Base-by-base conservation (phyloP, 2,113 vertebrate genomes). In the Agapornis roseicollis region DNA sequence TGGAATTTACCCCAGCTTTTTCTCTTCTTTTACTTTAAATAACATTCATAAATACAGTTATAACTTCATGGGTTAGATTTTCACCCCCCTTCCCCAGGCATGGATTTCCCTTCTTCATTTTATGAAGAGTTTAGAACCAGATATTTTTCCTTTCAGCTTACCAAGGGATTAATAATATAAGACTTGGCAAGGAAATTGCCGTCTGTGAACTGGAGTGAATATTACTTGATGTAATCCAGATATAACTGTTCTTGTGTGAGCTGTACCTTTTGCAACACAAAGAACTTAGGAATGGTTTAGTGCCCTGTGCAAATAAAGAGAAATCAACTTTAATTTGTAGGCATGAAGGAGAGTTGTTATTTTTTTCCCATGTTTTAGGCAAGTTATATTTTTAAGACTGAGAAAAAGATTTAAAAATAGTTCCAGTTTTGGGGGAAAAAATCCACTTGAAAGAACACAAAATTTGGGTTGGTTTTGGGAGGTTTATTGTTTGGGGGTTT, bases 151-250 rank as follows among this genome's bases (percentile, higher is more conserved):
- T 93, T 96, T 95, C 52, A 74, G 44, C 23, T 95, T 96, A 97
- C 76, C 90, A 96, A 95, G 91, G 85, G 91, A 95, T 98, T 97
- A 97, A 96, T 97, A 97, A 97, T 22, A 77, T 85, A 72, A 91
- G 96, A 95, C 91, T 65, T 97, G 91, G 95, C 96, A 96, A 96
- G 85, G 83, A 96, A 97, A 93, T 80, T 83, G 44, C 78, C 50
- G 56, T 96, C 94, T 96, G 52, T 73, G 87, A 97, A 78, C 88
- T 88, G 77, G 53, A 94, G 95, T 52, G 89, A 82, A 73, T 93
- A 89, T 66, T 83, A 46, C 58, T 96, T 97, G 95, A 97, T 96
- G 70, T 66, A 94, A 91, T 90, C 92, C 96, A 97, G 95, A 96
- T 94, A 96, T 65, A 96, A 92, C 65, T 68, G 64, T 64, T 89